Evolutionary conservation across 2,888 invertebrate species (phyloP).

Genomic region (Gasteruption jaculator): DNA sequence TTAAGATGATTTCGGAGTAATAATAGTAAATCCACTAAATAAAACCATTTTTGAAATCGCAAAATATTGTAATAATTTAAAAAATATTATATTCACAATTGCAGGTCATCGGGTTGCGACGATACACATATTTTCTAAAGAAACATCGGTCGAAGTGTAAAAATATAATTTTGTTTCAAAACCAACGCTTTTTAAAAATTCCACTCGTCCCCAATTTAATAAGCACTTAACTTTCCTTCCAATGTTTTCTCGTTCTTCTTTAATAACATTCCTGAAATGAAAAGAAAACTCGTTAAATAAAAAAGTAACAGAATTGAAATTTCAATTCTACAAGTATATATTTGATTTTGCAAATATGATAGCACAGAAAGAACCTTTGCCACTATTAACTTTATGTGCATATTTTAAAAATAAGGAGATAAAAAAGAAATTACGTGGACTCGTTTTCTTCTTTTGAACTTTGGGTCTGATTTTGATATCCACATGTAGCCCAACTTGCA

Average conservation of each 20-base stretch:
- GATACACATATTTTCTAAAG: slow-evolving; percentile 77
- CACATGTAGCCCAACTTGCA: slow-evolving; percentile 89
- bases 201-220: slow-evolving; percentile 71
- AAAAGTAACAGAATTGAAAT: background rate
- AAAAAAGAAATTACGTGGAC: too few relatives aligned
- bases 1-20: too few relatives aligned
- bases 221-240: slow-evolving; percentile 74
- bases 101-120: slow-evolving; percentile 61
- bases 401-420: too few relatives aligned
- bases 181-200: slow-evolving; percentile 58
- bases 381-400: too few relatives aligned
- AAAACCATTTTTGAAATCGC: too few relatives aligned
- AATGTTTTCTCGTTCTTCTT: slow-evolving; percentile 56
- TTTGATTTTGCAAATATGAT: too few relatives aligned
- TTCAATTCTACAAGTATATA: background rate
- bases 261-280: slow-evolving; percentile 9
- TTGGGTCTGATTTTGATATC: too few relatives aligned
- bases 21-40: too few relatives aligned
- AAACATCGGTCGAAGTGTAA: slow-evolving; percentile 63
- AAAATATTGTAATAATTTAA: too few relatives aligned
- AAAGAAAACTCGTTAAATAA: background rate
- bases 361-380: too few relatives aligned
- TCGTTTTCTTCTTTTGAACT: too few relatives aligned
- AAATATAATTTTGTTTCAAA: slow-evolving; percentile 61
- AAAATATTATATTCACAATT: too few relatives aligned